phyloP scores from a whole-genome alignment of 30 jellyfish, hydroid and myxozoan genomes.

The Hydra vulgaris region DNA sequence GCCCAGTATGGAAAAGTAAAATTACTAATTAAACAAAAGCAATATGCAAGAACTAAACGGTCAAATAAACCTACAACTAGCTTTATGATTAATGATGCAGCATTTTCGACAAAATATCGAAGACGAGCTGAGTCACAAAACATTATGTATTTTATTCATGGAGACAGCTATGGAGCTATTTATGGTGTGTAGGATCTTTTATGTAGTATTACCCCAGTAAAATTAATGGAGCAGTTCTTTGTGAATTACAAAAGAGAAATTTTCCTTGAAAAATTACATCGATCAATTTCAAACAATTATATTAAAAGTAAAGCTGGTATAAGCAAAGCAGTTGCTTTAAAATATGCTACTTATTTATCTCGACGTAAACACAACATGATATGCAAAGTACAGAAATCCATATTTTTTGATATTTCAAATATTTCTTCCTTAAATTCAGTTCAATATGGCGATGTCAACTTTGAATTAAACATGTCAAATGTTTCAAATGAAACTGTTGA shows the following conservation, averaged over 20 bases:
- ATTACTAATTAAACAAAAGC: constrained; percentile 7
- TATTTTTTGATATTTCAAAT: constrained; percentile 3
- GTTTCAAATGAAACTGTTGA: constrained; percentile 9
- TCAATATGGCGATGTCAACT: constrained; percentile 12
- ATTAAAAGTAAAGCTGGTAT: not conserved
- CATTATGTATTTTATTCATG: constrained; percentile 11
- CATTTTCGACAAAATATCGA: constrained; percentile 9
- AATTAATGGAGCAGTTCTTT: constrained; percentile 4
- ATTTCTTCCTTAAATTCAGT: not conserved
- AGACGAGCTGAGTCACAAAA: constrained; percentile 10
- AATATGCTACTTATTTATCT: not conserved
- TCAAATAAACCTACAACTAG: not conserved
- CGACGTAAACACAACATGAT: constrained; percentile 8
- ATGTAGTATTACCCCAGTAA: not conserved
- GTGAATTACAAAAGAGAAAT: not conserved
- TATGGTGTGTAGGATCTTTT: constrained; percentile 23
- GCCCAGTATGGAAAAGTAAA: constrained; percentile 6
- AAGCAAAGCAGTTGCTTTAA: constrained; percentile 1
- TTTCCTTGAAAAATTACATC: constrained; percentile 1
- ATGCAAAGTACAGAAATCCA: constrained; percentile 24
- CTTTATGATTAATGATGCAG: constrained; percentile 16
- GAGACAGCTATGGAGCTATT: constrained; percentile 3
- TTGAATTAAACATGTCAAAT: not conserved
- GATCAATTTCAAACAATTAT: not conserved
- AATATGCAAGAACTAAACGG: constrained; percentile 11